These are phyloP conservation scores for Desmodus rotundus DNA, from an alignment of 2,113 vertebrate species.

Conservation along the genomic window DNA sequence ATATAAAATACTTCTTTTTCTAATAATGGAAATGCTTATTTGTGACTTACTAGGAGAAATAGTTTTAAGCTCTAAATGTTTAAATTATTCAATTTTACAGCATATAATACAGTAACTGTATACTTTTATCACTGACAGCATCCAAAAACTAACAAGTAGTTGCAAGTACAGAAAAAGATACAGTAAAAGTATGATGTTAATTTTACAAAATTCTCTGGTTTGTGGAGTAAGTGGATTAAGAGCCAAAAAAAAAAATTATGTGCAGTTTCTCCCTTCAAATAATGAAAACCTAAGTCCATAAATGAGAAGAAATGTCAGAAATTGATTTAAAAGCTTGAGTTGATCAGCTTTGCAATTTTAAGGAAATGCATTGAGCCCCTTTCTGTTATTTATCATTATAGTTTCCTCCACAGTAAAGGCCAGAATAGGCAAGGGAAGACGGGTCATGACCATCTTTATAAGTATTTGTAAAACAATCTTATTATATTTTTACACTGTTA, in stretches of 20 bases:
- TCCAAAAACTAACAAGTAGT: conserved; percentile 39
- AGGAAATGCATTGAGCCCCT: conserved; percentile 58
- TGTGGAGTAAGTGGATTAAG: conserved; percentile 67
- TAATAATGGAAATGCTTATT: conserved; percentile 44
- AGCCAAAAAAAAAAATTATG: conserved; percentile 66
- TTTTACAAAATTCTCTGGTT: conserved; percentile 51
- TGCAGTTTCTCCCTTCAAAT: conserved; percentile 67
- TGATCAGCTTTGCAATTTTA: conserved; percentile 59
- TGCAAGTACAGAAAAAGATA: conserved; percentile 67
- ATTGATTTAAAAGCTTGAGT: conserved; percentile 25
- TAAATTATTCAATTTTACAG: neutral
- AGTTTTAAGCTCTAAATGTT: conserved; percentile 10
- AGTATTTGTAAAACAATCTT: conserved; percentile 42
- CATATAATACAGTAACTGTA: neutral
- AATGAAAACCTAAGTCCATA: conserved; percentile 71
- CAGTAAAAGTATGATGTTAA: neutral
- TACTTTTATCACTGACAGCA: conserved; percentile 21
- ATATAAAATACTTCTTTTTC: conserved; percentile 43
- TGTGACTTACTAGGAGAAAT: neutral
- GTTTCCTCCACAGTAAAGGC: conserved; percentile 56
- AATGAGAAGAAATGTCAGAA: conserved; percentile 60
- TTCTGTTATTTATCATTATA: neutral
- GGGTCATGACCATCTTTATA: conserved; percentile 38
- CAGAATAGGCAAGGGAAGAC: neutral
- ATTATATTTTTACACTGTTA: neutral